Base-by-base conservation (phyloP, 2,888 invertebrate genomes). In the Lasius fuliginosus region DNA sequence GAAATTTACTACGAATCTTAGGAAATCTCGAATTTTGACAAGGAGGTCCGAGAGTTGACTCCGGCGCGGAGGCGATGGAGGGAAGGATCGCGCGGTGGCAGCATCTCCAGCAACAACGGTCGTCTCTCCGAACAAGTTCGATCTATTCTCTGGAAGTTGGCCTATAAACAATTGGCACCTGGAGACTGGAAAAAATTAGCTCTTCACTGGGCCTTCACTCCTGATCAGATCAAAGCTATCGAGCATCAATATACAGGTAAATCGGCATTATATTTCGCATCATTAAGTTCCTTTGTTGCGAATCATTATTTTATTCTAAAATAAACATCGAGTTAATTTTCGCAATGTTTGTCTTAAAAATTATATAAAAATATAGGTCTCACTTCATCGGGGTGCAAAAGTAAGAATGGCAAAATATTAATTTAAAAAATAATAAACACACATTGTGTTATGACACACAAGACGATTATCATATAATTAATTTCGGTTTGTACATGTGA, bases 181-280 rank as follows among this genome's bases (percentile, higher is more conserved):
- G 96, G 95, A 1, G 97, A 97, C 91, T 97, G 97, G 97, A 97
- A 97, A 91, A 95, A 95, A 84, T 94, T 97, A 58, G 97, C 97
- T 0, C 94, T 95, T 42, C 96, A 97, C 90, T 97, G 97, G 97
- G 96, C 96, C 46, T 97, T 97, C 93, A 97, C 96, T 0, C 96
- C 96, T 67, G 97, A 97, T 81, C 97, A 97, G 92, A 96, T 97
- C 84, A 95, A 96, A 88, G 97, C 97, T 27, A 97, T 97, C 86
- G 97, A 97, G 92, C 97, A 97, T 92, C 97, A 97, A 92, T 97
- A 97, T 91, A 97, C 96, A 87, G 97, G 97, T 97, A 92, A 90
- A 88, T 89, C 64, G 56, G 18, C 42, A 23, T 71, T 46, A 23
- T 42, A 4, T 64, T 36, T 76, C 2, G 40, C 12, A 33, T 5